These are phyloP conservation scores for Pelodytes ibericus DNA, from an alignment of 2,797 vertebrate genomes.

Conservation along the genomic window DNA sequence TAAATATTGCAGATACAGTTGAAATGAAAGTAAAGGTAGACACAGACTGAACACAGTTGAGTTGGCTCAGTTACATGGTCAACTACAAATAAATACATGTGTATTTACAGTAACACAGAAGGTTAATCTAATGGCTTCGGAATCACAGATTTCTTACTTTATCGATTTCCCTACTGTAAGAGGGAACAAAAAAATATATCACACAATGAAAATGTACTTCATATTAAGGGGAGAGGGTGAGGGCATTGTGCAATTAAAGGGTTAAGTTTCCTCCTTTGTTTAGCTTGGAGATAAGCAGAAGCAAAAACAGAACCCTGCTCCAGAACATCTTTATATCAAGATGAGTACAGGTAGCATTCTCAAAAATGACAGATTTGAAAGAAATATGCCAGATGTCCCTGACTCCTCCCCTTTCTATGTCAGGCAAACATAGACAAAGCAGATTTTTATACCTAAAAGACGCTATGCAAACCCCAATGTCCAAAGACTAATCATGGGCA, in stretches of 20 bases:
- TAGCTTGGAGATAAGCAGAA: not conserved
- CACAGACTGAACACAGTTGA: conserved; percentile 74
- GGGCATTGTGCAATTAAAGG: not conserved
- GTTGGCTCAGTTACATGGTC: conserved; percentile 76
- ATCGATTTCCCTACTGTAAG: not conserved
- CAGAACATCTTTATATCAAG: too few relatives aligned
- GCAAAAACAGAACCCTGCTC: too few relatives aligned
- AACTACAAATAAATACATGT: conserved; percentile 73
- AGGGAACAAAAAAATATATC: not conserved
- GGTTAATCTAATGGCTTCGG: not conserved
- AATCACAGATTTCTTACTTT: conserved; percentile 37
- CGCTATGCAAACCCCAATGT: too few relatives aligned
- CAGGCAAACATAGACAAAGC: too few relatives aligned
- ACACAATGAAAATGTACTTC: conserved; percentile 8
- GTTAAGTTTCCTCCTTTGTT: not conserved
- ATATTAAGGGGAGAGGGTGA: not conserved
- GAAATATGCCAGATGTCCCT: too few relatives aligned
- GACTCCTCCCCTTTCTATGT: too few relatives aligned
- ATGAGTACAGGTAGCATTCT: too few relatives aligned
- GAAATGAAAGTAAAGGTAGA: not conserved
- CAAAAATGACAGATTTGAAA: too few relatives aligned
- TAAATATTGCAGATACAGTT: conserved; percentile 57
- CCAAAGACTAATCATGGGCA: too few relatives aligned
- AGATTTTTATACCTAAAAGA: too few relatives aligned
- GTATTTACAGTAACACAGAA: conserved; percentile 67